Evolutionary conservation across 2,888 invertebrate genomes (phyloP), one percentile per base, ranked within the genome.

Genomic region (Mantis religiosa): DNA sequence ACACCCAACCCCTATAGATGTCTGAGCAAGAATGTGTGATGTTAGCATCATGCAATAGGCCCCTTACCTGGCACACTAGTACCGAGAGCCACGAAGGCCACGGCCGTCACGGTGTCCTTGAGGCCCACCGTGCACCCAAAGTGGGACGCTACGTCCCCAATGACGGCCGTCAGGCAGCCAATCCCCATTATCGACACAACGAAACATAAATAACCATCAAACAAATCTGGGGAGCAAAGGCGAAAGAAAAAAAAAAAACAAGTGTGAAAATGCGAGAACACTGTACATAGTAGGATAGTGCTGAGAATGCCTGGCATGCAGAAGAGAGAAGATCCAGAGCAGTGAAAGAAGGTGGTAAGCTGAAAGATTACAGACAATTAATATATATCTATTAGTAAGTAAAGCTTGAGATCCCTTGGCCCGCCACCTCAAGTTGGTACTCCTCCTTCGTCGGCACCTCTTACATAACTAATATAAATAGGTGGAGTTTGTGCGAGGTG

Each of bases 1-100:
- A 98, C 30, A 98, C 95, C 95, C 99, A 99, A 89, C 99, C 99
- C 91, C 97, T 98, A 92, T 96, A 96, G 92, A 98, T 97, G 93
- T 98, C 98, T 84, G 84, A 25, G 85, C 47, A 47, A 28, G 47
- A 84, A 28, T 12, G 84, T 28, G 54, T 71, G 20, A 71, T 84
- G 84, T 84, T 84, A 30, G 30, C 84, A 30, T 71, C 28, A 14
- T 86, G 86, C 86, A 28, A 28, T 15, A 82, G 87, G 87, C n/a
- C 82, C 82, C 90, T 91, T 92, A 94, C 94, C 94, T 93, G 95
- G 95, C 85, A 95, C 93, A 92, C 94, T 94, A 20, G 95, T 96
- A 90, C 95, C 95, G 89, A 95, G 93, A 28, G 95, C 95, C 8
- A 95, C 95, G 91, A 95, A 94, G 27, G 95, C 94, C 91, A 95